A percentile compares a stretch with the other conserved stretches of the same genome.
These are phyloP conservation scores for Phenganax marumi DNA, from an alignment of 92 coral and sea anemone genomes.

Conservation along the genomic window DNA sequence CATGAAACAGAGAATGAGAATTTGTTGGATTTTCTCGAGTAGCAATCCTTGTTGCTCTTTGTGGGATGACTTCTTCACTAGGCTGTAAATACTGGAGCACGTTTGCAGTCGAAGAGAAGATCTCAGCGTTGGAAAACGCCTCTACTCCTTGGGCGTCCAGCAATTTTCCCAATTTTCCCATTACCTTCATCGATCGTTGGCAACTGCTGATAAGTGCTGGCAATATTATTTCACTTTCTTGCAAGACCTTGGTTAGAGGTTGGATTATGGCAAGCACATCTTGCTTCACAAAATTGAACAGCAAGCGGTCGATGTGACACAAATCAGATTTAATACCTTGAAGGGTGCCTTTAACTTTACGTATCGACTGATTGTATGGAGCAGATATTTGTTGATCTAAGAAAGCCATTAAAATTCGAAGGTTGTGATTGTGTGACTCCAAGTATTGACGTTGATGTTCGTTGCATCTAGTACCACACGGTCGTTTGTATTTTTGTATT, in stretches of 20 bases:
- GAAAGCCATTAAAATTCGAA: neutral
- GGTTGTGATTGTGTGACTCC: neutral
- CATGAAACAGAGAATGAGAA: neutral
- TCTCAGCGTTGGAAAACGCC: neutral
- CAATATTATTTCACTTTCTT: neutral
- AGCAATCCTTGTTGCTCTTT: neutral
- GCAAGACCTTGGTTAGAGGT: neutral
- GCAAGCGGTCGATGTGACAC: too few relatives aligned
- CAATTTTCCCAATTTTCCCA: constrained; percentile 1
- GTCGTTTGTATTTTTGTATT: too few relatives aligned
- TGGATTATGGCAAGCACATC: too few relatives aligned
- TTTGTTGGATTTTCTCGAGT: neutral
- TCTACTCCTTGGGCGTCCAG: neutral
- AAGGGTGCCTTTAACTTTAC: neutral
- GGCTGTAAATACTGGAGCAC: neutral
- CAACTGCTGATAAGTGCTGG: constrained; percentile 3
- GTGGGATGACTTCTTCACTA: neutral
- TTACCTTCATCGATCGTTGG: constrained; percentile 3
- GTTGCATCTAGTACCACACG: neutral
- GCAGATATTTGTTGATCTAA: too few relatives aligned
- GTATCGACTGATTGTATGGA: too few relatives aligned
- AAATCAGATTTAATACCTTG: neutral
- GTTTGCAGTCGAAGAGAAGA: too few relatives aligned
- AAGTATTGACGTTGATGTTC: neutral
- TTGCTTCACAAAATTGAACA: too few relatives aligned